Evolutionary conservation across 1,140 invertebrate species (phyloP).

Genomic region (Aphaenogaster ashmeadi): DNA sequence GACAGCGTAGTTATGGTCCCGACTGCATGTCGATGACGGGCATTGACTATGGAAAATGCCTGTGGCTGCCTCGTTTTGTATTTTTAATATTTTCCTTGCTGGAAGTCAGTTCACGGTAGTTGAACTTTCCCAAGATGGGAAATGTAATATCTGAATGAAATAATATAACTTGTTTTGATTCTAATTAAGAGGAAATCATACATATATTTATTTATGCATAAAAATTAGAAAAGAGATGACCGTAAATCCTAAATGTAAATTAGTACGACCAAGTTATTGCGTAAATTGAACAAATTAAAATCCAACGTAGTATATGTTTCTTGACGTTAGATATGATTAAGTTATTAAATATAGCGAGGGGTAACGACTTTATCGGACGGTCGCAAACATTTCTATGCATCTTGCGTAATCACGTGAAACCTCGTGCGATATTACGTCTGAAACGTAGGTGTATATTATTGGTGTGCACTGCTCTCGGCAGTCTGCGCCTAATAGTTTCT

Average conservation of each 20-base stretch:
- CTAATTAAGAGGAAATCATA: background rate
- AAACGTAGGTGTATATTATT: slow-evolving; percentile 60
- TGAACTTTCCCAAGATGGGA: background rate
- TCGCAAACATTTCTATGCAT: slow-evolving; percentile 7
- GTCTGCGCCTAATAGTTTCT: slow-evolving; percentile 61
- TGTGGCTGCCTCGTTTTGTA: background rate
- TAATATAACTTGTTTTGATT: slow-evolving; percentile 10
- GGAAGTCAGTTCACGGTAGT: background rate
- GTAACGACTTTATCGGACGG: background rate
- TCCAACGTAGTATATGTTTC: background rate
- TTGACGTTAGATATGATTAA: slow-evolving; percentile 19
- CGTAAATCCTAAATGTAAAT: background rate
- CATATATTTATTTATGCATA: background rate
- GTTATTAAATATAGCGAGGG: slow-evolving; percentile 11
- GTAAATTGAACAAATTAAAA: slow-evolving; percentile 28
- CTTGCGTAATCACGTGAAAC: slow-evolving; percentile 26
- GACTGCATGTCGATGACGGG: slow-evolving; percentile 64
- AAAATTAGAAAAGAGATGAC: background rate
- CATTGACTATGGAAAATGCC: slow-evolving; percentile 58
- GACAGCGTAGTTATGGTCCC: slow-evolving; percentile 68
- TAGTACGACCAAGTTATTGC: background rate
- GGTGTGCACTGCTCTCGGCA: slow-evolving; percentile 11
- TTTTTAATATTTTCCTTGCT: background rate
- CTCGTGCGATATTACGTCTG: slow-evolving; percentile 24
- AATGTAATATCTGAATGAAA: background rate